Evolutionary conservation across 2,888 invertebrate genomes (phyloP).

Genomic region (Cephus spinipes): DNA sequence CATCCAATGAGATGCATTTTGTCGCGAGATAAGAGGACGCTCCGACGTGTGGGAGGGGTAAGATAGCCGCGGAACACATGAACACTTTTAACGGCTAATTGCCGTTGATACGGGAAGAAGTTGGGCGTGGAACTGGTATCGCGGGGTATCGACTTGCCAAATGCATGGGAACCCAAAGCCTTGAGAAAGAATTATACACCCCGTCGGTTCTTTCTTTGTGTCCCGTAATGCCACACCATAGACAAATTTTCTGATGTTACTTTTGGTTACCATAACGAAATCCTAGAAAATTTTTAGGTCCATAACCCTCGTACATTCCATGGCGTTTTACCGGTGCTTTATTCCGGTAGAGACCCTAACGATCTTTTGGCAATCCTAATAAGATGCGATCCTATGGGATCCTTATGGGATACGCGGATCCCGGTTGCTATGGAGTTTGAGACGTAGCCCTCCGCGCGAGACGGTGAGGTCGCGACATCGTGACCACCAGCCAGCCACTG

Average conservation of each 20-base stretch:
- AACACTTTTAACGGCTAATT: slow-evolving; percentile 57
- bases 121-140: slow-evolving; percentile 26
- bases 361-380: background rate
- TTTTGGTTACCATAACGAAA: background rate
- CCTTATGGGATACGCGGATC: slow-evolving; percentile 1
- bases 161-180: slow-evolving; percentile 53
- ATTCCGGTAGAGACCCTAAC: background rate
- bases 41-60: slow-evolving; percentile 45
- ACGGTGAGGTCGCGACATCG: slow-evolving; percentile 66
- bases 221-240: background rate
- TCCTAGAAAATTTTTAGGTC: background rate
- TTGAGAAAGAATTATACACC: background rate
- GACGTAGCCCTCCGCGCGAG: slow-evolving; percentile 40
- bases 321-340: background rate
- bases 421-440: slow-evolving; percentile 33
- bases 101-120: slow-evolving; percentile 43
- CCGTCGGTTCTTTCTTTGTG: background rate
- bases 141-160: slow-evolving; percentile 42
- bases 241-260: background rate
- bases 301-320: background rate
- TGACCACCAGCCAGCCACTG: slow-evolving; percentile 64
- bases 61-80: slow-evolving; percentile 41
- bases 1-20: slow-evolving; percentile 59
- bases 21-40: slow-evolving; percentile 53
- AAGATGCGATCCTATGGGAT: background rate